Evolutionary conservation across 2,888 invertebrate genomes (phyloP), one percentile per base, ranked within the genome.

Genomic region (Epirrita christyi): DNA sequence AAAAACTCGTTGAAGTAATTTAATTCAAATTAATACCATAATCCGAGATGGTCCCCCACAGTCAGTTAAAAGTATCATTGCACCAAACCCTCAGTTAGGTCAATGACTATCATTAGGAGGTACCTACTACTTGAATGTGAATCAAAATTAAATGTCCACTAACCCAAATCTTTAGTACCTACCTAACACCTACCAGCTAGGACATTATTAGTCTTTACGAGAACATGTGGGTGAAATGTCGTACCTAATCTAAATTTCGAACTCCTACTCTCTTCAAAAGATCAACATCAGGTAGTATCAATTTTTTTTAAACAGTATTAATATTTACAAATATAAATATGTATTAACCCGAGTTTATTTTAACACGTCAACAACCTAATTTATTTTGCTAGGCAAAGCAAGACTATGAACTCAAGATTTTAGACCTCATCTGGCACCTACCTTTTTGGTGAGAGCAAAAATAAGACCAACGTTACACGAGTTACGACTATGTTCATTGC

Each of bases 191-290:
- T 8, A 10, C n/a, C 13, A 11, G 37, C 6, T 15, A 15, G 14
- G 15, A 15, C 8, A n/a, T 2, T 40, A 29, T n/a, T 40, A 28
- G 40, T 41, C 41, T 41, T 49, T 32, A 47, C n/a, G 15, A 10
- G 6, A 27, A 10, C 3, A 8, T 7, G 58, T 58, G 53, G 58
- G 58, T 27, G 57, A 43, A 36, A 53, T 38, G 3, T 37, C 11
- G 51, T 10, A 46, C 15, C 8, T 51, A 37, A 52, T 37, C 51
- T 42, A 8, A 47, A 57, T 47, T 47, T 51, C 29, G 10, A 40
- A 34, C 57, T 43, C 57, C 57, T 52, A 44, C 57, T 27, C 47
- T 14, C 13, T n/a, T 47, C 14, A 0, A 11, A 28, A 44, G 6
- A 40, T 47, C 52, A 57, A 48, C 48, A 21, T 21, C 2, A 4